Evolutionary conservation across 1,140 invertebrate genomes (phyloP).

Genomic region (Drusus annulatus): DNA sequence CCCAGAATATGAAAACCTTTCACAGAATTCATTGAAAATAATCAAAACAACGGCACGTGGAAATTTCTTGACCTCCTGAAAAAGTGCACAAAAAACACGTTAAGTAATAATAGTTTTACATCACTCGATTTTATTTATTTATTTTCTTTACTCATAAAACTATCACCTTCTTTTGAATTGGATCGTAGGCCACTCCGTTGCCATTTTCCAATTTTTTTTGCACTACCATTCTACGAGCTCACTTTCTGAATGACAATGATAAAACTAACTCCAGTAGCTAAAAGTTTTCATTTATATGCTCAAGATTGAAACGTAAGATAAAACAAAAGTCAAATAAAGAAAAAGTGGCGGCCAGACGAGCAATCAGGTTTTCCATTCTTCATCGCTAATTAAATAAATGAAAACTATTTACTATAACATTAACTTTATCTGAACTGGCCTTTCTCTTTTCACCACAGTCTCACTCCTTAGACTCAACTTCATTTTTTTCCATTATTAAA

Average conservation of each 20-base stretch:
- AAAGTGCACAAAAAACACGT: slow-evolving; percentile 24
- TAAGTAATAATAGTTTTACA: not conserved
- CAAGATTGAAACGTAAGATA: not conserved
- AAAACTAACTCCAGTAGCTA: not conserved
- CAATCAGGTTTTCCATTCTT: not conserved
- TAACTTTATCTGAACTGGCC: too few species aligned
- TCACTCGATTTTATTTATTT: not conserved
- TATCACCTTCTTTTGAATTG: slow-evolving; percentile 37
- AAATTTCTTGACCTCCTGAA: slow-evolving; percentile 50
- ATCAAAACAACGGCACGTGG: slow-evolving; percentile 53
- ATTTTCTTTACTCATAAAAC: not conserved
- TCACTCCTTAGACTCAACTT: too few species aligned
- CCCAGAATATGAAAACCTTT: slow-evolving; percentile 58
- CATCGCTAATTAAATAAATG: not conserved
- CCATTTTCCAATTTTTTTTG: slow-evolving; percentile 14
- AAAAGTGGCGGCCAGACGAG: not conserved
- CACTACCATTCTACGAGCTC: slow-evolving; percentile 1
- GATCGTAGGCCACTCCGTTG: slow-evolving; percentile 24
- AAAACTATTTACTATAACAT: too few species aligned
- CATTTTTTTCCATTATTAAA: too few species aligned
- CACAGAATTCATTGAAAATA: slow-evolving; percentile 57
- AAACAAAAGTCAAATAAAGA: not conserved
- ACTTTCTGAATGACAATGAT: not conserved
- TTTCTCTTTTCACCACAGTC: too few species aligned
- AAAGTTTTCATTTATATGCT: not conserved